Evolutionary conservation across 1,140 invertebrate species (phyloP), one percentile per base, ranked within the genome.

Genomic region (Arctopsyche grandis): DNA sequence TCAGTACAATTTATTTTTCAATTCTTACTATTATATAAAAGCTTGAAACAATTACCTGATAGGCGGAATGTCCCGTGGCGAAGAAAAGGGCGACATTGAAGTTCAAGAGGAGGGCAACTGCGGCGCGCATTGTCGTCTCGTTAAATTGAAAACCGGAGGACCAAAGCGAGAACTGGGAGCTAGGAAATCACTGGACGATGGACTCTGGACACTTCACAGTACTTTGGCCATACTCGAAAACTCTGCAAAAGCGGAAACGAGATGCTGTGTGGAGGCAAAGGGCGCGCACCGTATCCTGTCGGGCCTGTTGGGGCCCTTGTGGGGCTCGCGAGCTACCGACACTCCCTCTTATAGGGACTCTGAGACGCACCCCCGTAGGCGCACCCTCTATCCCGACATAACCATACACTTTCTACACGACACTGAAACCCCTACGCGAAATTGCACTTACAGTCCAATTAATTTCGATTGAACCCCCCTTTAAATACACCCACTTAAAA

Each of bases 1-100:
- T n/a, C n/a, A n/a, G n/a, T n/a, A n/a, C n/a, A n/a, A n/a, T n/a
- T n/a, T n/a, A n/a, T n/a, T n/a, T n/a, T n/a, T n/a, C n/a, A n/a
- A n/a, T n/a, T n/a, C n/a, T 14, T 52, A 52, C 10, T 52, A 52
- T 52, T 52, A 5, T 52, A 52, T 4, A 52, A 26, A 19, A 5
- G 43, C 29, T 71, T 46, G 46, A n/a, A 56, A 21, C n/a, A 75
- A 66, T 79, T 52, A 82, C 80, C 80, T 79, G 80, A 73, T 82
- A 78, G 69, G 29, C 69, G 3, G 80, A 26, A 29, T 79, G 69
- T 29, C 78, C 80, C 19, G 80, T 69, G n/a, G 58, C 75, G 60
- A 79, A 82, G 58, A 77, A 82, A 14, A 82, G 75, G 10, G 80
- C 80, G 19, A 82, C 69, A 52, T 82, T 79, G 29, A 82, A 79